Evolutionary conservation across 2,797 vertebrate species (phyloP).

Genomic region (Lutjanus campechanus): DNA sequence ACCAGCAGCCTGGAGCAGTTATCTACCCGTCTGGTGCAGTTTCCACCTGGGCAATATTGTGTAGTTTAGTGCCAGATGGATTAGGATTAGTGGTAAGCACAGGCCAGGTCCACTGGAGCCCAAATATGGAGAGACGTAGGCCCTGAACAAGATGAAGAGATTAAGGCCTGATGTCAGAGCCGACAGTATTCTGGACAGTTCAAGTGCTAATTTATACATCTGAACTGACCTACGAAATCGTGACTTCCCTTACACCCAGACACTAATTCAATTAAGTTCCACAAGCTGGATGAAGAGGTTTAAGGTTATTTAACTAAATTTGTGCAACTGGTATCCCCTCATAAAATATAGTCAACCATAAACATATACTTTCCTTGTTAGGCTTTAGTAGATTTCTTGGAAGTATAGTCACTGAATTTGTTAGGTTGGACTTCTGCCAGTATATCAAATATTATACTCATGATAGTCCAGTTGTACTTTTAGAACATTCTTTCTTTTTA

Average conservation of each 20-base stretch:
- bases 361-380: background rate
- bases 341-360: background rate
- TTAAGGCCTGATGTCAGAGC: slow-evolving; percentile 75
- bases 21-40: slow-evolving; percentile 63
- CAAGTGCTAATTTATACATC: slow-evolving; percentile 46
- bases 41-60: slow-evolving; percentile 77
- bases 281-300: background rate
- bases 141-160: slow-evolving; percentile 76
- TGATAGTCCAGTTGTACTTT: background rate
- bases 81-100: slow-evolving; percentile 79
- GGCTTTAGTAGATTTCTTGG: background rate
- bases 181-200: slow-evolving; percentile 35
- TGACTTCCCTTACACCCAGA: background rate
- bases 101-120: slow-evolving; percentile 55
- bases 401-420: background rate
- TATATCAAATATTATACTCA: background rate
- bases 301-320: background rate
- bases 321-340: background rate
- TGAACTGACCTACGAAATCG: slow-evolving; percentile 32
- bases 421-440: background rate
- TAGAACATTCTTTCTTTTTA: background rate
- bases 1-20: slow-evolving; percentile 55
- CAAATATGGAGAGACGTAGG: slow-evolving; percentile 57
- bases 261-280: background rate
- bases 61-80: slow-evolving; percentile 74